Evolutionary conservation across 2,888 invertebrate genomes (phyloP), one percentile per base, ranked within the genome.

Genomic region (Drosophila affinis): DNA sequence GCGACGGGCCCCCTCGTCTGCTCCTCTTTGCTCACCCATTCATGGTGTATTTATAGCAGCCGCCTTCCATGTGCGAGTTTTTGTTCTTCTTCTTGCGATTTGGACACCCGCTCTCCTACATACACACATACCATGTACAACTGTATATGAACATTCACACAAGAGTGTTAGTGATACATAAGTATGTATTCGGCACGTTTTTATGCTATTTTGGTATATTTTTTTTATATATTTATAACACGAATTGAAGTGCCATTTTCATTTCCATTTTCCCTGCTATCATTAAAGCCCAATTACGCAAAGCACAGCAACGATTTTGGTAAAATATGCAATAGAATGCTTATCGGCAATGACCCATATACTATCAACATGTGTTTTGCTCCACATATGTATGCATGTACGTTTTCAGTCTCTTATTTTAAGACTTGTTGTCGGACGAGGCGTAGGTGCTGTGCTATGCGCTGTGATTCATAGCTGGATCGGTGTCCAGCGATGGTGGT

Each of bases 61-160:
- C 70, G 59, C 68, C 76, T 74, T 87, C 85, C 83, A 87, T 83
- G 85, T 83, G 82, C 81, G 81, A 65, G 76, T 47, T 39, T 39
- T 39, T 7, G n/a, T 14, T 39, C 39, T 39, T 39, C 39, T 39
- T 39, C 39, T 39, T 39, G 39, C 7, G 53, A 69, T 78, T 86
- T 76, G 57, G 71, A 71, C 72, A 71, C 72, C 63, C 72, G 56
- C 72, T 17, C 70, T 49, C 72, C 51, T 55, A 32, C 45, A 29
- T 29, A 29, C 45, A 61, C 27, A 54, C 34, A 24, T 3, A 44
- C 46, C 14, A 39, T 29, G 29, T 29, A 9, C 29, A 29, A 9
- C 7, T 29, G 29, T 9, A 29, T 29, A 29, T 29, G 29, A 7
- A 9, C 29, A 29, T 29, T 14, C 39, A 7, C 21, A 60, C 46